Evolutionary conservation across 2,888 invertebrate genomes (phyloP).

Genomic region (Drosophila recens): DNA sequence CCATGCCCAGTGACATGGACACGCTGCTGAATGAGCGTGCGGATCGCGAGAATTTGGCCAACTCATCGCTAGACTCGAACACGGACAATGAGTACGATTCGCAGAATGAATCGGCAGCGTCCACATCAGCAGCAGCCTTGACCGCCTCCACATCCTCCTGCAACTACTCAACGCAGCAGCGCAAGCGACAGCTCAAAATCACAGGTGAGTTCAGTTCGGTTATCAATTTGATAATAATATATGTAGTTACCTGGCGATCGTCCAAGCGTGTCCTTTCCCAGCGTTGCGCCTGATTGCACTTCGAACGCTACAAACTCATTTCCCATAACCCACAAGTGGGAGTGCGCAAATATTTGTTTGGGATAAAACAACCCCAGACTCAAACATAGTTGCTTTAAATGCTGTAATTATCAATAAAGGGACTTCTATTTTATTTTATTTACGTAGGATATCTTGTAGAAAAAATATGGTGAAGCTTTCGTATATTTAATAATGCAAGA

Average conservation of each 20-base stretch:
- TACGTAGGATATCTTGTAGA: not conserved
- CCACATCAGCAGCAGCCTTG: constrained; percentile 53
- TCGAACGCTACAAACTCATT: constrained; percentile 42
- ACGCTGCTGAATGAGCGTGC: constrained; percentile 82
- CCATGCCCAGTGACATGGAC: constrained; percentile 68
- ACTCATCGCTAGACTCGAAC: constrained; percentile 73
- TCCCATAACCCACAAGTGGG: constrained; percentile 39
- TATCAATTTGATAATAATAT: not conserved
- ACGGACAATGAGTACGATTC: constrained; percentile 83
- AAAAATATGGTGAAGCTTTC: not conserved
- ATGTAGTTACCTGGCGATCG: not conserved
- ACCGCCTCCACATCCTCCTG: constrained; percentile 29
- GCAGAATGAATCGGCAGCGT: constrained; percentile 79
- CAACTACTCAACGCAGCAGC: constrained; percentile 49
- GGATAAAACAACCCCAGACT: constrained; percentile 5
- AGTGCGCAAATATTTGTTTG: not conserved
- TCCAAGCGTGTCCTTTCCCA: constrained; percentile 51
- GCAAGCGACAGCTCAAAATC: constrained; percentile 84
- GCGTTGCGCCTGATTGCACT: constrained; percentile 61
- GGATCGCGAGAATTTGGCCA: constrained; percentile 80
- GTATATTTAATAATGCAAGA: too few relatives aligned
- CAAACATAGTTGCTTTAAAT: not conserved
- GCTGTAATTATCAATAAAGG: not conserved
- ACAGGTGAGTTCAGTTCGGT: constrained; percentile 81
- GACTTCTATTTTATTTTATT: not conserved